Percentiles rank a stretch among this genome's conserved stretches.
These are phyloP conservation scores for Barypeithes pellucidus DNA, from an alignment of 2,888 invertebrate genomes.

Conservation along the genomic window DNA sequence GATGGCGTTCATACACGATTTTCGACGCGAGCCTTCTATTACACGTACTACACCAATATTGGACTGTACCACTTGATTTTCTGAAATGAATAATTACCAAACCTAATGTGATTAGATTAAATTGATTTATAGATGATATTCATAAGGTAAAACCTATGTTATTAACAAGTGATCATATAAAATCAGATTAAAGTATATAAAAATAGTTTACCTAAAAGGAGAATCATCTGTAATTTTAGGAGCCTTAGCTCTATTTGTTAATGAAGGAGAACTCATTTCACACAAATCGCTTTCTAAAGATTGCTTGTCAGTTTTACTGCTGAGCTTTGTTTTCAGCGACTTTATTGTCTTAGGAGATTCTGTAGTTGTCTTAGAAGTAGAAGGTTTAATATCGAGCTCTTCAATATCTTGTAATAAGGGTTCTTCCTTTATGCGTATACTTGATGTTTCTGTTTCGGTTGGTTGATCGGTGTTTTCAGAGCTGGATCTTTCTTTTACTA, in stretches of 20 bases:
- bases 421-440: background rate
- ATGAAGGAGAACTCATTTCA: constrained; percentile 12
- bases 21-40: constrained; percentile 83
- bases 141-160: no score
- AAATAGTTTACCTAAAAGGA: constrained; percentile 61
- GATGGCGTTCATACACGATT: constrained; percentile 83
- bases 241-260: constrained; percentile 18
- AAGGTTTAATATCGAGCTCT: background rate
- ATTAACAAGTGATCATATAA: no score
- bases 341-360: background rate
- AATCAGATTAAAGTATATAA: background rate
- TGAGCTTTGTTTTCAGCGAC: background rate
- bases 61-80: constrained; percentile 69
- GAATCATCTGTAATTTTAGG: constrained; percentile 45
- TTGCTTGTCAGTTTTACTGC: background rate
- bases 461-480: background rate
- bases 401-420: background rate
- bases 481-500: constrained; percentile 30
- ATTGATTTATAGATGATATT: no score
- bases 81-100: background rate
- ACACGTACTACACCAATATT: constrained; percentile 88
- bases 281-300: background rate
- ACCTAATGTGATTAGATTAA: no score
- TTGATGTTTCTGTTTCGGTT: background rate
- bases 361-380: background rate